Base-by-base conservation (phyloP, 2,888 invertebrate species). In the Caenorhabditis sp. region DNA sequence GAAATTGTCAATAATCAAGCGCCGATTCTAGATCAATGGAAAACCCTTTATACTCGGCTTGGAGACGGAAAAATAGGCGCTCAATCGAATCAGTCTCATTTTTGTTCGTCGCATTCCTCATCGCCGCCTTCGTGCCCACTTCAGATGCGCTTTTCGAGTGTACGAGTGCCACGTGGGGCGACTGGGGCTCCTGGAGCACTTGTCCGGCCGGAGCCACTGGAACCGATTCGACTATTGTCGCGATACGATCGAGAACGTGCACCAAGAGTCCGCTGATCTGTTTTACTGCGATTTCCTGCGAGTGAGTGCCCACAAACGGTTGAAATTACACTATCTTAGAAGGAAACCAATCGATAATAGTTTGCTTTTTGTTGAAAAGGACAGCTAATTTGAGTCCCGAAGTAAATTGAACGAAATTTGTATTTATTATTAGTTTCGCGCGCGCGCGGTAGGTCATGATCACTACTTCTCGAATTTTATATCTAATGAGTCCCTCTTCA, bases 141-240 rank as follows among this genome's bases (percentile, higher is more conserved):
- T 22, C 53, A 3, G 61, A 59, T 55, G 43, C 27, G 5, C 13
- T 50, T 3, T 9, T n/a, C 2, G 35, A 24, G 11, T 76, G 76
- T 46, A 39, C 58, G 5, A 24, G 41, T 17, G 66, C 63, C 0
- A 43, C 39, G 1, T 78, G 68, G 68, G 41, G 58, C 17, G 56
- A 68, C 6, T 78, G 78, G 78, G 63, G 63, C n/a, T 8, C 55
- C 22, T 78, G 68, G 68, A 35, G 13, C 35, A 24, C 73, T 0
- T 78, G 78, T 53, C 78, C 78, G 8, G 9, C 62, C 5, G 22
- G n/a, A 5, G 30, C 46, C 13, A 68, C 66, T 17, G 66, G 55
- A 26, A 50, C 43, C n/a, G 74, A 74, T 68, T 61, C 68, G n/a
- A 62, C 68, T 3, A 5, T 76, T 4, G 75, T 76, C 17, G 48